Percentiles rank a stretch among this genome's conserved stretches.
Evolutionary conservation across 2,888 invertebrate genomes (phyloP).

Genomic region (Eretmocerus hayati): DNA sequence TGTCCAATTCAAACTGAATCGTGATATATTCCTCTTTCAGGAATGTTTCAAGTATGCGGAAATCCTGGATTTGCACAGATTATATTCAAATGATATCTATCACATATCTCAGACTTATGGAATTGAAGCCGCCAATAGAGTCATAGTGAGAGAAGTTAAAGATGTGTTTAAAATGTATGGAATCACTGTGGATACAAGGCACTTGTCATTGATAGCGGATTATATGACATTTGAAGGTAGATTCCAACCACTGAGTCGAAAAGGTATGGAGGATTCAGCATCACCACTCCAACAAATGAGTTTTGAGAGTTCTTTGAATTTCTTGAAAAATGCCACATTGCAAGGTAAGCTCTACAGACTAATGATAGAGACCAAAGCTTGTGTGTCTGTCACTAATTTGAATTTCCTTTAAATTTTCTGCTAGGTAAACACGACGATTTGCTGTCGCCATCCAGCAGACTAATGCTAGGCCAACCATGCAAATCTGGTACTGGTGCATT

Average conservation of each 20-base stretch:
- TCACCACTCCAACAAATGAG: constrained; percentile 98
- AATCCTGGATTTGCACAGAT: constrained; percentile 68
- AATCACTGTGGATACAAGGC: constrained; percentile 89
- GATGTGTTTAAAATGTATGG: constrained; percentile 97
- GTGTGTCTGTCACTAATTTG: not conserved
- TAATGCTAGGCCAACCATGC: constrained; percentile 81
- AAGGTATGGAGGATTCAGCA: constrained; percentile 81
- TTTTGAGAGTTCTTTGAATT: constrained; percentile 87
- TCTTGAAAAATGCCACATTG: constrained; percentile 71
- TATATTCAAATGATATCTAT: constrained; percentile 93
- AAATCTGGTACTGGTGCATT: constrained; percentile 69
- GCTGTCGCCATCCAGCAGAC: constrained; percentile 75
- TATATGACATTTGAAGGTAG: constrained; percentile 95
- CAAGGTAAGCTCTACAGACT: constrained; percentile 45
- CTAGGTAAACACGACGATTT: constrained; percentile 68
- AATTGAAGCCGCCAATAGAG: constrained; percentile 89
- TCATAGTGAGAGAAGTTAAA: constrained; percentile 88
- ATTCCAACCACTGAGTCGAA: constrained; percentile 83
- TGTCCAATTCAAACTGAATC: not conserved
- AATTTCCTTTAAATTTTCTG: constrained; percentile 31
- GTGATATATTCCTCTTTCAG: constrained; percentile 37
- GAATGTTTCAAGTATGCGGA: constrained; percentile 81
- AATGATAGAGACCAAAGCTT: not conserved
- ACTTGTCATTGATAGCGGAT: constrained; percentile 88
- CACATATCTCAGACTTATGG: constrained; percentile 86